Evolutionary conservation across 35 echinoderm and acorn worm genomes (phyloP).

Genomic region (Ptychodera flava): DNA sequence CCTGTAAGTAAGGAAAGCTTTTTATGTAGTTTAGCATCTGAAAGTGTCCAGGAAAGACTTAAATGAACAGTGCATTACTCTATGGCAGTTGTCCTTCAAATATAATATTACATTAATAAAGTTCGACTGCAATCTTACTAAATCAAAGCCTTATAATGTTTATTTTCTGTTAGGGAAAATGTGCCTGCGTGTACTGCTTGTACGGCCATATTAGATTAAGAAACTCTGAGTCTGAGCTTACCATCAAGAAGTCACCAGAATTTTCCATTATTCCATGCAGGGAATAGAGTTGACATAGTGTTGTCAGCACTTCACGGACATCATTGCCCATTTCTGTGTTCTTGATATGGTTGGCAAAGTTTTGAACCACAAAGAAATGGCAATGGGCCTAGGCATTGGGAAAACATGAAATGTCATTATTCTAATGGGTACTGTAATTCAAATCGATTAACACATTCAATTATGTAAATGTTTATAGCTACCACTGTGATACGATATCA

Average conservation of each 20-base stretch:
- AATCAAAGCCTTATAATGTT: too few relatives aligned
- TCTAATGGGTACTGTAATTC: too few relatives aligned
- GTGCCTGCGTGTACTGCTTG: too few relatives aligned
- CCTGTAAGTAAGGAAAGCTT: constrained; percentile 23
- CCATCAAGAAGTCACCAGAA: constrained; percentile 81
- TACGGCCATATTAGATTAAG: too few relatives aligned
- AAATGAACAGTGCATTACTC: not conserved
- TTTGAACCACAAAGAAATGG: constrained; percentile 70
- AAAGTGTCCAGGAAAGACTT: not conserved
- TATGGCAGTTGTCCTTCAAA: not conserved
- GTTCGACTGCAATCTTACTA: not conserved
- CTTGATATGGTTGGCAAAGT: constrained; percentile 47
- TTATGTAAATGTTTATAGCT: too few relatives aligned
- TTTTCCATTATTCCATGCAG: constrained; percentile 72
- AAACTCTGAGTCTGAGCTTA: too few relatives aligned
- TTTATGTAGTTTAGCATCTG: not conserved
- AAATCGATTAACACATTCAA: too few relatives aligned
- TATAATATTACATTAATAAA: not conserved
- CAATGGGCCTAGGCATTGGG: constrained; percentile 68
- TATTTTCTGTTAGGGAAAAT: too few relatives aligned
- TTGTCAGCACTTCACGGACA: constrained; percentile 30
- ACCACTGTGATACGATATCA: too few relatives aligned
- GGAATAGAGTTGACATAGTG: constrained; percentile 56
- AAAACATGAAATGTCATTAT: not conserved
- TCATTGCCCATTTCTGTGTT: constrained; percentile 14